Evolutionary conservation across 2,797 vertebrate species (phyloP), one percentile per base, ranked within the genome.

Genomic region (Loris lydekkerianus): DNA sequence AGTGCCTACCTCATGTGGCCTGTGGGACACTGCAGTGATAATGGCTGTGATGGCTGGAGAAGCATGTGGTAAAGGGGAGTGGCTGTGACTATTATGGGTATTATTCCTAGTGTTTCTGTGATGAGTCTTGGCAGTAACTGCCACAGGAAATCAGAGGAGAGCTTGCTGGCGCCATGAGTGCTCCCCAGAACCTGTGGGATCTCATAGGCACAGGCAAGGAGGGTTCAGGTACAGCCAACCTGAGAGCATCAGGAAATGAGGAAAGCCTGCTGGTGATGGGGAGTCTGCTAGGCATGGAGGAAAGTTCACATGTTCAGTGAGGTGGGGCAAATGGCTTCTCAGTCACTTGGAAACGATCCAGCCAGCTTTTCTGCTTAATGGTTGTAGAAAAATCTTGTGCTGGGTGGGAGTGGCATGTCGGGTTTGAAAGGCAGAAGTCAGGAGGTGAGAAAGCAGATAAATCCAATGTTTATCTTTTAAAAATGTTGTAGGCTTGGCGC

Each of bases 361-460:
- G 73, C 76, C 63, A 80, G 72, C 53, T 56, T 29, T 78, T 76
- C 65, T 43, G 23, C 70, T 65, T 58, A 31, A 7, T 21, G 60
- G 61, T 34, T 15, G 4, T 49, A 13, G 63, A 72, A 86, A 40
- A 69, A 49, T 37, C 63, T 58, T 37, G n/a, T 78, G 85, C 86
- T 65, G 56, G 31, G 63, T 86, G 60, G 17, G 1, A 1, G 31
- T 78, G 84, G 76, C n/a, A 10, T 63, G n/a, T 78, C 81, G 53
- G 25, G 43, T 93, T 58, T 82, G 69, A 27, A 93, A 40, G 34
- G 25, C 40, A 18, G 65, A 93, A 86, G 69, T 94, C 73, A 95
- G 90, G 88, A 93, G 93, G 93, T 78, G 43, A 96, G 94, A 89
- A 73, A 75, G 70, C 31, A 29, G 86, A 72, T 82, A 58, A 85